phyloP scores from a whole-genome alignment of 2,797 vertebrate genomes.

The Acomys russatus region DNA sequence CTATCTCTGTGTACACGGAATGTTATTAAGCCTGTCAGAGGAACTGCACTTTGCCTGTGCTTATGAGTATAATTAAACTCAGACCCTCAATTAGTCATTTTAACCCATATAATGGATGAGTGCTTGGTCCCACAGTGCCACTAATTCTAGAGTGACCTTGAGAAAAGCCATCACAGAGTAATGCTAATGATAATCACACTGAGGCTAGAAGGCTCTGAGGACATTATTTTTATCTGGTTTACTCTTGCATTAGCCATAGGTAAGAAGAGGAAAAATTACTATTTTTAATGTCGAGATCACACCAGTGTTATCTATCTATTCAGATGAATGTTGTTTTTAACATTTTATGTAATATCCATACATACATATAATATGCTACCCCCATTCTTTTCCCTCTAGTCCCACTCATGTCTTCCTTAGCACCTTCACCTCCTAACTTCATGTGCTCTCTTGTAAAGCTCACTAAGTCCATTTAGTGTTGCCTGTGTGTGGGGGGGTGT shows the following conservation, averaged over 20 bases:
- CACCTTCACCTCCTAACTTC: not conserved
- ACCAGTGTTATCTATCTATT: not conserved
- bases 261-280: constrained; percentile 33
- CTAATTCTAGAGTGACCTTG: constrained; percentile 78
- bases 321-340: not conserved
- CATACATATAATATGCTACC: not conserved
- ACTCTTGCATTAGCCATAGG: constrained; percentile 10
- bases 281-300: constrained; percentile 31
- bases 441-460: not conserved
- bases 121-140: constrained; percentile 3
- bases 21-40: constrained; percentile 66
- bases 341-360: not conserved
- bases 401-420: not conserved
- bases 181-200: constrained; percentile 40
- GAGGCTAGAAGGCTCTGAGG: constrained; percentile 21
- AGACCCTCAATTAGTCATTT: constrained; percentile 80
- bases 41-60: constrained; percentile 37
- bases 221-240: constrained; percentile 60
- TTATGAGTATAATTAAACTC: constrained; percentile 80
- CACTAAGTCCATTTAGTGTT: not conserved
- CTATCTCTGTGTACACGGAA: constrained; percentile 72
- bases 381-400: not conserved
- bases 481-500: not conserved
- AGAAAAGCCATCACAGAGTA: constrained; percentile 58
- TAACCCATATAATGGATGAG: constrained; percentile 76